Evolutionary conservation across 2,888 invertebrate species (phyloP).

Genomic region (Carterocephalus palaemon): DNA sequence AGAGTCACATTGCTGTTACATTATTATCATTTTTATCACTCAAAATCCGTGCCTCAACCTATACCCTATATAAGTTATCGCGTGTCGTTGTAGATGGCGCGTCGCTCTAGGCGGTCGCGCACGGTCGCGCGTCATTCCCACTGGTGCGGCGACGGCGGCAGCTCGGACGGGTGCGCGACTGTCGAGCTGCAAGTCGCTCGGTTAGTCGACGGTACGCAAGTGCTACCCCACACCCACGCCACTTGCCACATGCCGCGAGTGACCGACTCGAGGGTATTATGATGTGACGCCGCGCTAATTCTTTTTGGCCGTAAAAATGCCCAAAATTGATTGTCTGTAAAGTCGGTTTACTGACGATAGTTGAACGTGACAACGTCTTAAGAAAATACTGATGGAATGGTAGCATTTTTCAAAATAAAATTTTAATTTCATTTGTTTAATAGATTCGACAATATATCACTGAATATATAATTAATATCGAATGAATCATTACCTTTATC

Average conservation of each 20-base stretch:
- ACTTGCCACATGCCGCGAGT: constrained; percentile 35
- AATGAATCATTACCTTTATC: no score
- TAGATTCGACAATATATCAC: no score
- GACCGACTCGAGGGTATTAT: constrained; percentile 32
- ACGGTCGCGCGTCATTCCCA: constrained; percentile 91
- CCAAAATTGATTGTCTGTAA: no score
- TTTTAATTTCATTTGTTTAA: no score
- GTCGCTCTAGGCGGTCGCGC: constrained; percentile 53
- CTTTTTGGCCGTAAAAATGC: no score
- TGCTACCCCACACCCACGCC: constrained; percentile 44
- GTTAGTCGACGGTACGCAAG: constrained; percentile 31
- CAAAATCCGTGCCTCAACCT: constrained; percentile 36
- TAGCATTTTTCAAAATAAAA: no score
- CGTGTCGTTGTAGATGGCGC: constrained; percentile 52
- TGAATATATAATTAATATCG: no score
- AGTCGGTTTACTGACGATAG: background rate
- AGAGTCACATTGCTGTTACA: no score
- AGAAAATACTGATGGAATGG: no score
- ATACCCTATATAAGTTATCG: constrained; percentile 42
- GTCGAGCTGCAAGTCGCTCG: constrained; percentile 87
- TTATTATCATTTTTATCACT: no score
- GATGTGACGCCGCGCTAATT: no score
- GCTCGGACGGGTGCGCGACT: constrained; percentile 97
- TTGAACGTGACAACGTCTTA: no score
- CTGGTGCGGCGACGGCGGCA: constrained; percentile 98